Base-by-base conservation (phyloP, 2,797 vertebrate genomes). In the Dicrostonyx torquatus region DNA sequence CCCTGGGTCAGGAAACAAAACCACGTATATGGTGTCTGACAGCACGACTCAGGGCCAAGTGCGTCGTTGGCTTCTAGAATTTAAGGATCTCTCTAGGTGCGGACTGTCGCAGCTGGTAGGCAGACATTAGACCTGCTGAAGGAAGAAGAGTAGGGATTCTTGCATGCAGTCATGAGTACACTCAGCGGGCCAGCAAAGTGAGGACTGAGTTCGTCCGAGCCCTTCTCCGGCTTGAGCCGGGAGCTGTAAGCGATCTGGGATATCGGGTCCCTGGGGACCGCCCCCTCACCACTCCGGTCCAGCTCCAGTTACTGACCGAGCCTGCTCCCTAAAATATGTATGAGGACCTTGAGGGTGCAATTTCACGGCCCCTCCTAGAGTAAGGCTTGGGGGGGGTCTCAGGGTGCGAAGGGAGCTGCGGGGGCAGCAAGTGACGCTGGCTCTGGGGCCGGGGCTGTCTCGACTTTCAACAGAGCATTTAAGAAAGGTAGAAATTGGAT, bases 261-360 rank as follows among this genome's bases (percentile, higher is more conserved):
- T 95, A 97, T 97, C 96, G 45, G 79, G 90, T 97, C 92, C 94
- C 96, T 12, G 40, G 95, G 90, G 96, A 76, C 96, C 50, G 70
- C 79, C 93, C 90, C 90, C 90, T 95, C 88, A 70, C 68, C 83
- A 31, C 85, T 58, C n/a, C 5, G 55, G 88, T 64, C 87, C 92
- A 76, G 94, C 96, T 97, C 97, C 5, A 70, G 84, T 97, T 97
- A 96, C 97, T 29, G 11, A 79, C 86, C 17, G 9, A 91, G 88
- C 94, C 88, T 80, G 87, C 92, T 93, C 88, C 95, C 95, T 97
- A 96, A 97, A 97, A 97, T 97, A 97, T 97, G 97, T 89, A 97
- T 97, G 97, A 97, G 91, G 76, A 75, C 89, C 87, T 80, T 77
- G 70, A 76, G 96, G 95, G 96, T 97, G 97, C 89, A 94, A 94